A percentile compares a stretch with the other conserved stretches of the same genome.
Evolutionary conservation across 1,140 invertebrate species (phyloP).

Genomic region (Papilio machaon): DNA sequence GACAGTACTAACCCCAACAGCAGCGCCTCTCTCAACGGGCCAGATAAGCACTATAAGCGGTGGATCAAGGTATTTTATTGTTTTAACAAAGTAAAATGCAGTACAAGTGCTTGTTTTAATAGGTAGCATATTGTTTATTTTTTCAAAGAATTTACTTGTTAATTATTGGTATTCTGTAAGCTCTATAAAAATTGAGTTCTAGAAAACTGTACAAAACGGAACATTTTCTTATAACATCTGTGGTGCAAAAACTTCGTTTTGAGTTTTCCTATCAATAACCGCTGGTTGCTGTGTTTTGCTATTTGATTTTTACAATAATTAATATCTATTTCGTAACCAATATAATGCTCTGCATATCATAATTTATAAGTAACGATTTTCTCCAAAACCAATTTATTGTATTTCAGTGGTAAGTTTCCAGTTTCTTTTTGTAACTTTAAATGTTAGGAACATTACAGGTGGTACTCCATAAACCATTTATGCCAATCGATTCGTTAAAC

Average conservation of each 20-base stretch:
- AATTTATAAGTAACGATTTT: conserved; percentile 40
- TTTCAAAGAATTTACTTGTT: too few relatives aligned
- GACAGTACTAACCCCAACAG: too few relatives aligned
- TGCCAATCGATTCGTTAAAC: background rate
- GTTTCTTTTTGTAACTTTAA: conserved; percentile 29
- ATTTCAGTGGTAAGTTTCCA: conserved; percentile 35
- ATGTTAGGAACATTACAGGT: conserved; percentile 21
- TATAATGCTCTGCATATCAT: conserved; percentile 48
- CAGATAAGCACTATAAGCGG: too few relatives aligned
- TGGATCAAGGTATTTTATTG: too few relatives aligned
- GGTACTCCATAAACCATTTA: background rate
- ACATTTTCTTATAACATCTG: conserved; percentile 43
- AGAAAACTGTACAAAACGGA: background rate
- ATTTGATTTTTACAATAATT: conserved; percentile 66
- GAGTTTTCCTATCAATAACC: conserved; percentile 70
- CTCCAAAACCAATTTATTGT: conserved; percentile 36
- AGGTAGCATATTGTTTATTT: too few relatives aligned
- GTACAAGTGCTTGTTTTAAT: too few relatives aligned
- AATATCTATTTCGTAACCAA: conserved; percentile 50
- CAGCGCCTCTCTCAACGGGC: too few relatives aligned
- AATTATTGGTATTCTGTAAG: too few relatives aligned
- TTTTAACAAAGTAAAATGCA: too few relatives aligned
- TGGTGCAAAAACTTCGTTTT: conserved; percentile 65
- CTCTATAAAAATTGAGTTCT: too few relatives aligned
- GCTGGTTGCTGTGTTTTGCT: conserved; percentile 61